Evolutionary conservation across 2,888 invertebrate species (phyloP).

Genomic region (Hermodice carunculata): DNA sequence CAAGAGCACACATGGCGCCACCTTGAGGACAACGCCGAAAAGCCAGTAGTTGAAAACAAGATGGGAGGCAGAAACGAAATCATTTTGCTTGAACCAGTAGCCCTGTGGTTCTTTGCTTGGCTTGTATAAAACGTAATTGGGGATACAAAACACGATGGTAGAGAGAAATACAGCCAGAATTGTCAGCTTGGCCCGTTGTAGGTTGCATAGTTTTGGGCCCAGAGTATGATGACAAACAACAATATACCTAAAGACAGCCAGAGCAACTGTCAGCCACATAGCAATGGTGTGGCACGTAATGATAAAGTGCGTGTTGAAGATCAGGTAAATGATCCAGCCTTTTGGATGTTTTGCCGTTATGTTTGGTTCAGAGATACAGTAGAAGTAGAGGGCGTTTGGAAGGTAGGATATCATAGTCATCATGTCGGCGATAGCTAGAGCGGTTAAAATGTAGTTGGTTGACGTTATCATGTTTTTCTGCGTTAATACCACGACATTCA

Average conservation of each 20-base stretch:
- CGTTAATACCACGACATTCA: constrained; percentile 89
- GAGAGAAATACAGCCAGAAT: constrained; percentile 54
- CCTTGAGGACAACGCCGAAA: constrained; percentile 92
- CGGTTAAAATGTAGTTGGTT: constrained; percentile 90
- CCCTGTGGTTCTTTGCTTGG: constrained; percentile 29
- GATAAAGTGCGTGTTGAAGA: constrained; percentile 64
- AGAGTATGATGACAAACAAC: constrained; percentile 68
- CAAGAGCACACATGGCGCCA: constrained; percentile 88
- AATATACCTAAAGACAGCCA: constrained; percentile 91
- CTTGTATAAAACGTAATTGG: constrained; percentile 62
- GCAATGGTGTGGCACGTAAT: constrained; percentile 83
- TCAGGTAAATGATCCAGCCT: constrained; percentile 61
- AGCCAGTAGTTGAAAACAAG: constrained; percentile 85
- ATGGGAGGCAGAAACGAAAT: constrained; percentile 52
- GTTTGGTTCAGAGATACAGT: constrained; percentile 36
- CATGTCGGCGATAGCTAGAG: constrained; percentile 88
- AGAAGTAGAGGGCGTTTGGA: constrained; percentile 68
- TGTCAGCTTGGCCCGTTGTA: constrained; percentile 60
- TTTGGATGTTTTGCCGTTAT: constrained; percentile 45
- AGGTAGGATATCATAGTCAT: constrained; percentile 92
- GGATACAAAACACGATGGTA: constrained; percentile 62
- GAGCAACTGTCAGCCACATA: constrained; percentile 91
- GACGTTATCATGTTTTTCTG: constrained; percentile 91
- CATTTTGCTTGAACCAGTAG: constrained; percentile 55
- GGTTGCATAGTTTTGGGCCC: constrained; percentile 62